Percentiles rank a stretch among this genome's conserved stretches.
Conservation (phyloP, 2,797 vertebrate genomes). For the Danio albolineatus region DNA sequence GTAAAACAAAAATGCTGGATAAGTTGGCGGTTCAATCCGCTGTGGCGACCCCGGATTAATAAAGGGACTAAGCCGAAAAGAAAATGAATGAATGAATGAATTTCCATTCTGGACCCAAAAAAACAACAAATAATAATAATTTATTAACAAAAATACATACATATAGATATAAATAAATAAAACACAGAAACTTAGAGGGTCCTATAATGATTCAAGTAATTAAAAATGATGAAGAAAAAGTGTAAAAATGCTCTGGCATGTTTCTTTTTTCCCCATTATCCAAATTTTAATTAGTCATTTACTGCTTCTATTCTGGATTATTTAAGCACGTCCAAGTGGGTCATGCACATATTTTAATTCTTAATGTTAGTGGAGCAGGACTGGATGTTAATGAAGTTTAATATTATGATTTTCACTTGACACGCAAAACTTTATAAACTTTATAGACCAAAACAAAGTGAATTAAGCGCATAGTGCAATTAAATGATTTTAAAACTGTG, state of each 20-base stretch:
- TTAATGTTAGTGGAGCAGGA: background rate
- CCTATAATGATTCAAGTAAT: background rate
- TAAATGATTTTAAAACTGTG: constrained; percentile 7
- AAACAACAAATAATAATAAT: too few species aligned
- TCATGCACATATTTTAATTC: background rate
- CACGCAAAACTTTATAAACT: constrained; percentile 4
- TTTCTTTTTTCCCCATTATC: background rate
- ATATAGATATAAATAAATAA: too few species aligned
- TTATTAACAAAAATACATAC: too few species aligned
- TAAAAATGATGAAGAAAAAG: background rate
- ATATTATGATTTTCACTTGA: constrained; percentile 6
- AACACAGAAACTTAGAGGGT: background rate
- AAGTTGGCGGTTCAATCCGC: too few species aligned
- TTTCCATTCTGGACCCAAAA: too few species aligned
- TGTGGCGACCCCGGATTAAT: too few species aligned
- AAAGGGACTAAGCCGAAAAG: too few species aligned
- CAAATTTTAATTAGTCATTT: constrained; percentile 4
- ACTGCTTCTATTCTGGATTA: background rate
- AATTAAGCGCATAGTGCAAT: background rate
- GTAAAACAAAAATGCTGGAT: too few species aligned
- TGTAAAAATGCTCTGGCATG: background rate
- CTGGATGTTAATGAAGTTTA: constrained; percentile 4
- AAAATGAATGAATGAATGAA: too few species aligned
- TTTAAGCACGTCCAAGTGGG: constrained; percentile 6
- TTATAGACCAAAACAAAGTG: background rate